Percentiles rank a stretch among this genome's conserved stretches.
Evolutionary conservation across 2,113 vertebrate species (phyloP).

Genomic region (Archocentrus centrarchus): DNA sequence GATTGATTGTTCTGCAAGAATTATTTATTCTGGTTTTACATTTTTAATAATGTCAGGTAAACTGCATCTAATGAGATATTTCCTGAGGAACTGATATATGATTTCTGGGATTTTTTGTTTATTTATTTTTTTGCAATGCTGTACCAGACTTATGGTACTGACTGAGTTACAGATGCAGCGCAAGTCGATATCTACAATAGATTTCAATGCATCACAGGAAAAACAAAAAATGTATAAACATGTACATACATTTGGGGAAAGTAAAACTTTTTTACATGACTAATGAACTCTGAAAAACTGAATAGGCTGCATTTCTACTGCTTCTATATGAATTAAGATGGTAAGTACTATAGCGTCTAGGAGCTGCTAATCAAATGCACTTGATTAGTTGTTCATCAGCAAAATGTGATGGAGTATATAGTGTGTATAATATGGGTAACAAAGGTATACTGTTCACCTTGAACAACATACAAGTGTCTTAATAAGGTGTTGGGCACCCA

Average conservation of each 20-base stretch:
- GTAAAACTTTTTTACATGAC: not conserved
- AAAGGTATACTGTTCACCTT: not conserved
- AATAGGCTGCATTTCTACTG: not conserved
- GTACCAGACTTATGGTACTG: not conserved
- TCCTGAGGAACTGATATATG: not conserved
- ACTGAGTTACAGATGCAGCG: not conserved
- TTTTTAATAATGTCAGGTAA: not conserved
- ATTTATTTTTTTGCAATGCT: not conserved
- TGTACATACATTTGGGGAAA: not conserved
- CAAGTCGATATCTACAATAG: not conserved
- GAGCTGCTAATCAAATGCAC: not conserved
- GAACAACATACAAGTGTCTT: not conserved
- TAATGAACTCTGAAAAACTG: not conserved
- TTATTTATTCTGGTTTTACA: not conserved
- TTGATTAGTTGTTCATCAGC: not conserved
- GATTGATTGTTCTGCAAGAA: constrained; percentile 1
- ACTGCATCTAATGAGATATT: not conserved
- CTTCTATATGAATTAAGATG: not conserved
- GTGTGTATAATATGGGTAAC: not conserved
- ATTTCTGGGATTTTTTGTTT: not conserved
- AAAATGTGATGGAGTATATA: not conserved
- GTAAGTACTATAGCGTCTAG: not conserved
- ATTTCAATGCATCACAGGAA: not conserved
- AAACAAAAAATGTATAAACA: not conserved
- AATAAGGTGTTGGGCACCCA: not conserved